Percentiles rank a stretch among this genome's conserved stretches.
phyloP scores from a whole-genome alignment of 1,140 invertebrate genomes.

The Aricia agestis region DNA sequence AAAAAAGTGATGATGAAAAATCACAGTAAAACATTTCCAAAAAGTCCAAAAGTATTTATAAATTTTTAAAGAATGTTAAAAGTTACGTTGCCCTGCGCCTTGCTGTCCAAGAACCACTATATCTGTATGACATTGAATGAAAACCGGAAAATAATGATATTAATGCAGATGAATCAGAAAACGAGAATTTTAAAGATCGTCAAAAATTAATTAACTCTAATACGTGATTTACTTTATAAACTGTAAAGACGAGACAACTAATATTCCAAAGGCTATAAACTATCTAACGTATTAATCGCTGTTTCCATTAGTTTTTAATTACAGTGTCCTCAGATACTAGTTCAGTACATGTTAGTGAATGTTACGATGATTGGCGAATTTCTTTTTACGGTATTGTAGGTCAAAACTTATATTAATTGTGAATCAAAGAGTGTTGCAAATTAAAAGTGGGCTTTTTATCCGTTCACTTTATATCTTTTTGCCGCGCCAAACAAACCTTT shows the following conservation, averaged over 20 bases:
- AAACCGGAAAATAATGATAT: conserved; percentile 8
- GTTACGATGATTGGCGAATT: conserved; percentile 51
- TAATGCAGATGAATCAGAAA: not conserved
- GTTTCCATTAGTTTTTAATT: not conserved
- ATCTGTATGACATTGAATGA: conserved; percentile 9
- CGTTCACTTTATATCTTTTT: conserved; percentile 55
- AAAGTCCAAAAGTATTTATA: not conserved
- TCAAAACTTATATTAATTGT: conserved; percentile 65
- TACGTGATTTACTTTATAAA: not conserved
- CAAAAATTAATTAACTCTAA: not conserved
- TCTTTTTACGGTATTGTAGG: conserved; percentile 48
- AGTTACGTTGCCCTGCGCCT: not conserved
- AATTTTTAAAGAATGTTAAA: not conserved
- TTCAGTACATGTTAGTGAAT: not conserved
- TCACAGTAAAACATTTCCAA: no score
- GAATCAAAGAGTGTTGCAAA: conserved; percentile 46
- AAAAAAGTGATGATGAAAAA: no score
- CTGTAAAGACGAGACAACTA: not conserved
- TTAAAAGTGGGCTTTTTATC: conserved; percentile 53
- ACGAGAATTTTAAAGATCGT: not conserved
- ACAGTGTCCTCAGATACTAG: not conserved
- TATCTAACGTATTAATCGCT: not conserved
- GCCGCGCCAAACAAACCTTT: not conserved
- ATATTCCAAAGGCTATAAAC: not conserved
- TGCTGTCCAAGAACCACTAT: not conserved